Conservation (phyloP, 1,140 invertebrate species). For the Phocides pigmalion region DNA sequence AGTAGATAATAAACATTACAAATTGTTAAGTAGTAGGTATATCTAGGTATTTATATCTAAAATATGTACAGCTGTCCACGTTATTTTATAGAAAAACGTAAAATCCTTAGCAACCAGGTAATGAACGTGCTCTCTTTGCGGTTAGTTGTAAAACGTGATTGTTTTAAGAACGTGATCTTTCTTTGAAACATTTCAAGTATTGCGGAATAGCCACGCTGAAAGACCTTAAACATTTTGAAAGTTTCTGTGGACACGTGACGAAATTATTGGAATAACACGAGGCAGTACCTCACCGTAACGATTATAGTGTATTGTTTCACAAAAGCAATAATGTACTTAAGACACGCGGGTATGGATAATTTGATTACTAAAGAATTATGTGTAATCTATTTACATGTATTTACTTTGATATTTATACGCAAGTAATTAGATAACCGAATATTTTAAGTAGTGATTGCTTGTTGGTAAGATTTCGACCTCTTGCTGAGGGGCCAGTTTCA, state of each 20-base stretch:
- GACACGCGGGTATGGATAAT: constrained; percentile 6
- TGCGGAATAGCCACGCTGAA: constrained; percentile 44
- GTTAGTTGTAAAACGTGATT: constrained; percentile 47
- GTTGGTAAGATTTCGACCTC: no score
- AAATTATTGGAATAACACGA: constrained; percentile 33
- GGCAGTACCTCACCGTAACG: constrained; percentile 2
- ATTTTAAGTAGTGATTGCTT: no score
- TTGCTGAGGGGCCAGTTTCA: no score
- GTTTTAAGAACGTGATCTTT: constrained; percentile 51
- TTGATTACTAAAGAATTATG: not conserved
- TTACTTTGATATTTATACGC: no score
- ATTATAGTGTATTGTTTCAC: constrained; percentile 11
- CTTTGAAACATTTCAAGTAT: constrained; percentile 44
- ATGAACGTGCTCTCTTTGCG: constrained; percentile 43
- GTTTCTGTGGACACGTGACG: constrained; percentile 44
- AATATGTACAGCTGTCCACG: no score
- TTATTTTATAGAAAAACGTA: constrained; percentile 5
- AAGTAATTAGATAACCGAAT: no score
- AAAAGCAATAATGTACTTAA: constrained; percentile 5
- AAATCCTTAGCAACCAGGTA: not conserved
- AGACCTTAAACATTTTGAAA: constrained; percentile 51
- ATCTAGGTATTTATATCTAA: no score
- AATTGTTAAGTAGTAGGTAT: no score
- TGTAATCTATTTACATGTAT: not conserved
- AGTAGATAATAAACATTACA: no score